phyloP scores from a whole-genome alignment of 2,113 vertebrate genomes.

The rat (Rattus norvegicus) region GRCr8 NC_086027.1:41641501-41642000 shows the following conservation, averaged over 20 bases:
- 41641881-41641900: not conserved
- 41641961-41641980: not conserved
- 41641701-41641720: not conserved
- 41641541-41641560: slow-evolving; percentile 2
- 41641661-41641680: not conserved
- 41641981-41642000: not conserved
- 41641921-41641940: not conserved
- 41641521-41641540: not conserved
- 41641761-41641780: not conserved
- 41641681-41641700: not conserved
- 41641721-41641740: slow-evolving; percentile 2
- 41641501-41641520: not conserved
- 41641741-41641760: slow-evolving; percentile 40
- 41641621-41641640: not conserved
- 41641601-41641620: not conserved
- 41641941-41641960: not conserved
- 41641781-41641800: not conserved
- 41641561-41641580: not conserved
- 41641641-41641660: not conserved
- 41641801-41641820: too few species aligned
- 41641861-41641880: slow-evolving; percentile 1
- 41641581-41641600: not conserved
- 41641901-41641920: not conserved
- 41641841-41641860: not conserved
- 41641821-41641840: slow-evolving; percentile 57